Percentiles rank a stretch among this genome's conserved stretches.
Conservation (phyloP, 2,113 vertebrate species). For the Hippocampus mohnikei region DNA sequence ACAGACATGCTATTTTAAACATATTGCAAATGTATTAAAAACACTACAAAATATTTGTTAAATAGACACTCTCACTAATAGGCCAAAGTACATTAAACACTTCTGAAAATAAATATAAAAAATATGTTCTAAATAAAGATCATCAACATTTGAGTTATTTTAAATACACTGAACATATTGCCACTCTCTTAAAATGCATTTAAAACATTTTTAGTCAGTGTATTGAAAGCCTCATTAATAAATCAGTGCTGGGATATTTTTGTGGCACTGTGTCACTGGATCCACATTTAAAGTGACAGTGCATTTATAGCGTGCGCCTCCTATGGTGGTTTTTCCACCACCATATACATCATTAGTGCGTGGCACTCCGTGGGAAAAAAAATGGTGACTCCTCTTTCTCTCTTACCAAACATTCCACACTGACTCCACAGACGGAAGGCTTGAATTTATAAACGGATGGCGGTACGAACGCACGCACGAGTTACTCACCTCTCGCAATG, state of each 20-base stretch:
- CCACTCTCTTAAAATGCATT: not conserved
- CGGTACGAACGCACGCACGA: slow-evolving; percentile 26
- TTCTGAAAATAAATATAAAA: not conserved
- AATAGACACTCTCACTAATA: not conserved
- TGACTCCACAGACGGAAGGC: slow-evolving; percentile 32
- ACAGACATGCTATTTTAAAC: not conserved
- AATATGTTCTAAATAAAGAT: not conserved
- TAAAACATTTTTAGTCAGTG: not conserved
- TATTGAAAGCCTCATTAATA: not conserved
- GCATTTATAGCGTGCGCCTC: not conserved
- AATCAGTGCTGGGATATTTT: slow-evolving; percentile 4
- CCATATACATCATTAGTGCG: not conserved
- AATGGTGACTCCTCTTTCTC: slow-evolving; percentile 41
- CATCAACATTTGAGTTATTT: not conserved
- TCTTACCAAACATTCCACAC: slow-evolving; percentile 14
- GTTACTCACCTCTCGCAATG: slow-evolving; percentile 74
- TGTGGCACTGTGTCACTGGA: slow-evolving; percentile 1
- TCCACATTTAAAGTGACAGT: not conserved
- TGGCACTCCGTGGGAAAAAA: slow-evolving; percentile 10
- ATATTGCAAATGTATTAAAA: not conserved
- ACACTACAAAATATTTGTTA: no score
- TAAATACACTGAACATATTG: not conserved
- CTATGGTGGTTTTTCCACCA: not conserved
- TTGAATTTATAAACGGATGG: slow-evolving; percentile 13
- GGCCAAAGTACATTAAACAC: not conserved